A percentile compares a stretch with the other conserved stretches of the same genome.
These are phyloP conservation scores for Gnathonemus longibarbis DNA, from an alignment of 2,113 vertebrate species.

Conservation along the genomic window DNA sequence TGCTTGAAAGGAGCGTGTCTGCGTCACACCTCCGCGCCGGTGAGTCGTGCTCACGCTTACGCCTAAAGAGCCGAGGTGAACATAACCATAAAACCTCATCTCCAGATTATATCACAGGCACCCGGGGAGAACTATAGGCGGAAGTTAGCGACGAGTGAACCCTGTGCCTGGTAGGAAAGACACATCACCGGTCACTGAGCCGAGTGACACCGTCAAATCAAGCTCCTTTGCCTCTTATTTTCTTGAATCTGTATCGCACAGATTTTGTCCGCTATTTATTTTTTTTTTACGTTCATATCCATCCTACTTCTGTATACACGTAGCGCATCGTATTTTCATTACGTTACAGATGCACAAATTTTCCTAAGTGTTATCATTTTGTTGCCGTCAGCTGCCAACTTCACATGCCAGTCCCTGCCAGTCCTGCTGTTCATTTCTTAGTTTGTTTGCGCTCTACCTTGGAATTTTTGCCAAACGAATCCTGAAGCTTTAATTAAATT, in stretches of 20 bases:
- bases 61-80: conserved; percentile 30
- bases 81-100: conserved; percentile 17
- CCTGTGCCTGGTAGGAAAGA: conserved; percentile 51
- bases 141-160: conserved; percentile 49
- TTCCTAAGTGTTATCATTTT: conserved; percentile 19
- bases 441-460: conserved; percentile 63
- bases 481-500: conserved; percentile 73
- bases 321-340: background rate
- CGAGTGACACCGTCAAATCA: conserved; percentile 3
- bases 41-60: background rate
- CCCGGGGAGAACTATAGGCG: conserved; percentile 32
- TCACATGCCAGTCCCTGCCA: conserved; percentile 57
- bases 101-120: conserved; percentile 55
- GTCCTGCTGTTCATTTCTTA: conserved; percentile 64
- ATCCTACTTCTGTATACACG: background rate
- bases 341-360: conserved; percentile 40
- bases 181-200: conserved; percentile 42
- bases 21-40: background rate
- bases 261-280: background rate
- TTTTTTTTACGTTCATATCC: background rate
- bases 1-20: conserved; percentile 32
- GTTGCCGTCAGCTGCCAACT: conserved; percentile 60
- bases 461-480: conserved; percentile 74
- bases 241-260: background rate
- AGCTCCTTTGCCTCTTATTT: background rate